phyloP scores from a whole-genome alignment of 2,888 invertebrate species.

The Ectemnius continuus region DNA sequence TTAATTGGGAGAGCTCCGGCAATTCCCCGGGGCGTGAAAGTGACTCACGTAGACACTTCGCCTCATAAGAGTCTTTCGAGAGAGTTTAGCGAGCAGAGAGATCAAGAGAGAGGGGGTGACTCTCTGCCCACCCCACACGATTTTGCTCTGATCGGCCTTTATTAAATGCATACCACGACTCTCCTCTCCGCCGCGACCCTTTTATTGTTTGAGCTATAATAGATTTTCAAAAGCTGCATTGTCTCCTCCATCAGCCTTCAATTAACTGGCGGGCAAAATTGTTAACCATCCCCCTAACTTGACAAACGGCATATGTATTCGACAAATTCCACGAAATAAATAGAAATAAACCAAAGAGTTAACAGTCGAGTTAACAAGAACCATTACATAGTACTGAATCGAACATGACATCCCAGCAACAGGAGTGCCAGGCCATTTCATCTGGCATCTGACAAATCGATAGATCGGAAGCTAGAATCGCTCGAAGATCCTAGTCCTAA shows the following conservation, averaged over 20 bases:
- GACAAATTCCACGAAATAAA: too few species aligned
- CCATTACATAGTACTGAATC: not conserved
- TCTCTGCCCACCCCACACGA: conserved; percentile 36
- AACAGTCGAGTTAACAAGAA: not conserved
- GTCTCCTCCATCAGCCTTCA: too few species aligned
- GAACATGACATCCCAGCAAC: too few species aligned
- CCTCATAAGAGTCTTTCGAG: conserved; percentile 51
- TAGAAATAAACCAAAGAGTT: too few species aligned
- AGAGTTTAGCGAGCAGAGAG: conserved; percentile 19
- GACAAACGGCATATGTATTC: not conserved
- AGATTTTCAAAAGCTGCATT: conserved; percentile 45
- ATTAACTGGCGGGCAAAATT: not conserved
- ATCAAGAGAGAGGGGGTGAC: too few species aligned
- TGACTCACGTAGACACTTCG: conserved; percentile 56
- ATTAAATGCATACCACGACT: conserved; percentile 56
- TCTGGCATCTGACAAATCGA: too few species aligned
- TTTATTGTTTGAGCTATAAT: conserved; percentile 49
- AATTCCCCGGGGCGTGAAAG: conserved; percentile 69
- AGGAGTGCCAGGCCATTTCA: too few species aligned
- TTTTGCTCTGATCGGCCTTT: conserved; percentile 60
- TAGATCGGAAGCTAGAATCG: too few species aligned
- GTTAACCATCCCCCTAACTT: not conserved
- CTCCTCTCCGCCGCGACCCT: conserved; percentile 14
- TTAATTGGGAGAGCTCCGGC: conserved; percentile 63
- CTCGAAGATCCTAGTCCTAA: too few species aligned